Conservation (phyloP, 2,888 invertebrate species). For the Hirtodrosophila trivittata region DNA sequence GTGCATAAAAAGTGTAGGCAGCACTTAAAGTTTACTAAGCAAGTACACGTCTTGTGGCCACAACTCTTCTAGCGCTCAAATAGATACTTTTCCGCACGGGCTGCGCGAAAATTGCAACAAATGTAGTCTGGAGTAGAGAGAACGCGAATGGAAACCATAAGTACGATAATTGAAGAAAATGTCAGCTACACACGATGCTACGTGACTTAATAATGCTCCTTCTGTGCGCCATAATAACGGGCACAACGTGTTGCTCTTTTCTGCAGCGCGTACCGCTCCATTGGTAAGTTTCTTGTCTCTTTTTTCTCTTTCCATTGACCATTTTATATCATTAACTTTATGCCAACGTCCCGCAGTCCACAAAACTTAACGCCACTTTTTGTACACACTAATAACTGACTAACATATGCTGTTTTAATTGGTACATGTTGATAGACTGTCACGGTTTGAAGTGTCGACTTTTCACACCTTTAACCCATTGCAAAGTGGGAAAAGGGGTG, state of each 20-base stretch:
- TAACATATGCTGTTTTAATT: constrained; percentile 53
- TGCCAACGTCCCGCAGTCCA: constrained; percentile 24
- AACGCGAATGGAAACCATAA: constrained; percentile 72
- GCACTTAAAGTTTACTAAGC: constrained; percentile 32
- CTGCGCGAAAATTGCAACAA: constrained; percentile 23
- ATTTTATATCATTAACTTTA: constrained; percentile 63
- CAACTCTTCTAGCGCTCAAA: constrained; percentile 63
- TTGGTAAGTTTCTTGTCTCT: constrained; percentile 34
- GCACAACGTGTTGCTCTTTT: constrained; percentile 58
- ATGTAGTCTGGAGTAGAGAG: constrained; percentile 49
- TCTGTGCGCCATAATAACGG: constrained; percentile 60
- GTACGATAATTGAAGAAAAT: constrained; percentile 78
- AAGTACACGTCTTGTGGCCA: constrained; percentile 51
- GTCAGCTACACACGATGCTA: constrained; percentile 71
- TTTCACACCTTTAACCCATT: not conserved
- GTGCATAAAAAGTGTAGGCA: not conserved
- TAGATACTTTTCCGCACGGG: constrained; percentile 33
- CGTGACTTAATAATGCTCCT: constrained; percentile 74
- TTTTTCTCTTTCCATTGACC: too few relatives aligned
- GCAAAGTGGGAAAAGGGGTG: too few relatives aligned
- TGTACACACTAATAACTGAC: constrained; percentile 18
- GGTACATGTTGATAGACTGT: constrained; percentile 8
- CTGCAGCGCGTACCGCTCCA: constrained; percentile 23
- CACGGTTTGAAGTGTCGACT: not conserved
- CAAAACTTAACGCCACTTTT: constrained; percentile 31